A percentile compares a stretch with the other conserved stretches of the same genome.
Conservation (phyloP, 2,113 vertebrate genomes). For the Proteles cristata region DNA sequence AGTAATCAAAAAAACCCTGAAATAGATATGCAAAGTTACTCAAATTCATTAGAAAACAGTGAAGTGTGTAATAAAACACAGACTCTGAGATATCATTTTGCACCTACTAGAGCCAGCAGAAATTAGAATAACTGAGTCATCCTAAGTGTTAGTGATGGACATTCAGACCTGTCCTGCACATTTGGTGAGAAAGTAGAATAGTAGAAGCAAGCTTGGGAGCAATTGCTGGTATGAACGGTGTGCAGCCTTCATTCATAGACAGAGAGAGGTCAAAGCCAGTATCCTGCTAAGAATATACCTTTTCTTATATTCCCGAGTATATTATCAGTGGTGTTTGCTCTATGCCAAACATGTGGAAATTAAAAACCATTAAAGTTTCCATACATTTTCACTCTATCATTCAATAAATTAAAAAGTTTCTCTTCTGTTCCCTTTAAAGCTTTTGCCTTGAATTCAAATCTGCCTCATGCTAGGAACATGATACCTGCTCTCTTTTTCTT, state of each 20-base stretch:
- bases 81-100: background rate
- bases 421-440: background rate
- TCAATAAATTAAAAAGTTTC: background rate
- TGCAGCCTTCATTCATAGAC: too few relatives aligned
- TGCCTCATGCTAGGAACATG: background rate
- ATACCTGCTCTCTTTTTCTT: background rate
- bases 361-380: background rate
- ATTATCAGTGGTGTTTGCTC: background rate
- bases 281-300: background rate
- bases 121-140: background rate
- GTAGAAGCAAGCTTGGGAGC: background rate
- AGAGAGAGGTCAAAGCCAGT: background rate
- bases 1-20: background rate
- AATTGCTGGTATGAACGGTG: background rate
- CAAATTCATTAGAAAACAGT: background rate
- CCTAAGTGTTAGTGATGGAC: background rate
- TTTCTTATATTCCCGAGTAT: background rate
- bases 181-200: background rate
- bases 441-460: slow-evolving; percentile 13
- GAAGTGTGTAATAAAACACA: background rate
- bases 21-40: background rate
- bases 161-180: rapidly evolving
- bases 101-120: background rate
- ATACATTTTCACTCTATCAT: background rate
- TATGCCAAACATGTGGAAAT: background rate